These are phyloP conservation scores for Myiopsitta monachus DNA, from an alignment of 2,113 vertebrate species.

Conservation along the genomic window DNA sequence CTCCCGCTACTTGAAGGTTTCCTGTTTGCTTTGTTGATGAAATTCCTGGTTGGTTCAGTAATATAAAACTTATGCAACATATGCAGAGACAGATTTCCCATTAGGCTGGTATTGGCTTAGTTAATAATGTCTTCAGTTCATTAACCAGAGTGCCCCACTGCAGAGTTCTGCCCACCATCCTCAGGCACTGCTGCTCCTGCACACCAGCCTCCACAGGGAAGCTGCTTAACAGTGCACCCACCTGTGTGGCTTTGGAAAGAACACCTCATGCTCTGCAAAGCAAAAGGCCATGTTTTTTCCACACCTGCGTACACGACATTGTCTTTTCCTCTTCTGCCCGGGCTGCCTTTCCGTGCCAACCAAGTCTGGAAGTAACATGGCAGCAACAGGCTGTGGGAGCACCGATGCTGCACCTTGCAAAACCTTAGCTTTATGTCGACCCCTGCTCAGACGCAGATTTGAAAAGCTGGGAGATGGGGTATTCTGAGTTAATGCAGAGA, in stretches of 20 bases:
- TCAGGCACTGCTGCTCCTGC: not conserved
- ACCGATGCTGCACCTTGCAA: not conserved
- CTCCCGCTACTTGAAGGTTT: not conserved
- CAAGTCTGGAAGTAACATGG: rapidly evolving
- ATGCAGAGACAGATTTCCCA: not conserved
- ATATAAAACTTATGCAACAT: not conserved
- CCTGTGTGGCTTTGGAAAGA: not conserved
- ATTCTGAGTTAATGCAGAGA: not conserved
- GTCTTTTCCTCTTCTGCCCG: not conserved
- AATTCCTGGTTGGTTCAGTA: not conserved
- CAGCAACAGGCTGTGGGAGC: not conserved
- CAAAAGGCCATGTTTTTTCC: not conserved
- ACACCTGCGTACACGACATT: rapidly evolving
- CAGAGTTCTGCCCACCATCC: not conserved
- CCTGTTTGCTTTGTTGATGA: slow-evolving; percentile 37
- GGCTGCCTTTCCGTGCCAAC: not conserved
- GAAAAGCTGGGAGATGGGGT: not conserved
- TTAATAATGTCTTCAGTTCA: not conserved
- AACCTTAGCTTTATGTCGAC: rapidly evolving
- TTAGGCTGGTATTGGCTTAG: not conserved
- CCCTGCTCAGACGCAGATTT: not conserved
- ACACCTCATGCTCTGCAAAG: not conserved
- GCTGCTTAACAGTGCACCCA: not conserved
- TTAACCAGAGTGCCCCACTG: not conserved
- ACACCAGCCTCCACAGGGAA: rapidly evolving